Evolutionary conservation across 2,797 vertebrate species (phyloP).

Genomic region (Enoplosus armatus): DNA sequence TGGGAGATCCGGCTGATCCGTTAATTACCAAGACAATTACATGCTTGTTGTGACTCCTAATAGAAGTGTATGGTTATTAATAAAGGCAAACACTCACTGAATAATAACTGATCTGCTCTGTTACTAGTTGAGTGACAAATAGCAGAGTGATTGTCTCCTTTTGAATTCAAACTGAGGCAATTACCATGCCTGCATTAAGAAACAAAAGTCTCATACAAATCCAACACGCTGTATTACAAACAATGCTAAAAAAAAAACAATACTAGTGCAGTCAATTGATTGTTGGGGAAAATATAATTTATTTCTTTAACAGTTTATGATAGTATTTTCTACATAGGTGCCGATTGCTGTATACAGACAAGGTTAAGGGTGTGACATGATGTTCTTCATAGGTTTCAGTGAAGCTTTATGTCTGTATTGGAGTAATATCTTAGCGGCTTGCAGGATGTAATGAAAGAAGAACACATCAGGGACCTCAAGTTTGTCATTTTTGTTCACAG

Average conservation of each 20-base stretch:
- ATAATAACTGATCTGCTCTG: constrained; percentile 76
- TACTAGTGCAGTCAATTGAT: constrained; percentile 8
- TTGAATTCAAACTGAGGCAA: constrained; percentile 38
- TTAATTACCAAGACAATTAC: constrained; percentile 83
- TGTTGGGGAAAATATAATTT: background rate
- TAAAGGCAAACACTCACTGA: constrained; percentile 75
- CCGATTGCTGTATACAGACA: constrained; percentile 31
- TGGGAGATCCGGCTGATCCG: constrained; percentile 61
- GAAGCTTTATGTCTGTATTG: constrained; percentile 87
- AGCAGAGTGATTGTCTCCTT: constrained; percentile 38
- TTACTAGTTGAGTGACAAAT: constrained; percentile 47
- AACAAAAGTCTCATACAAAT: constrained; percentile 39
- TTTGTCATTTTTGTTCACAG: constrained; percentile 18
- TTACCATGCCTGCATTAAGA: constrained; percentile 52
- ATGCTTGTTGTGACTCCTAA: constrained; percentile 82
- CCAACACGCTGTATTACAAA: constrained; percentile 34
- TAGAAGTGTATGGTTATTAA: constrained; percentile 84
- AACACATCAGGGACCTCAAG: constrained; percentile 19
- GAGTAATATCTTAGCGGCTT: constrained; percentile 87
- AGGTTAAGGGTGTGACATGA: constrained; percentile 86
- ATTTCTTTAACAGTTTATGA: background rate
- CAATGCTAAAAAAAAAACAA: constrained; percentile 3
- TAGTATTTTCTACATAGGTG: background rate
- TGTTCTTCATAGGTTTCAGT: constrained; percentile 86
- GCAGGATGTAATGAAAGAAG: constrained; percentile 83